Percentiles rank a stretch among this genome's conserved stretches.
Evolutionary conservation across 1,140 invertebrate genomes (phyloP).

Genomic region (Branchinecta lynchi): DNA sequence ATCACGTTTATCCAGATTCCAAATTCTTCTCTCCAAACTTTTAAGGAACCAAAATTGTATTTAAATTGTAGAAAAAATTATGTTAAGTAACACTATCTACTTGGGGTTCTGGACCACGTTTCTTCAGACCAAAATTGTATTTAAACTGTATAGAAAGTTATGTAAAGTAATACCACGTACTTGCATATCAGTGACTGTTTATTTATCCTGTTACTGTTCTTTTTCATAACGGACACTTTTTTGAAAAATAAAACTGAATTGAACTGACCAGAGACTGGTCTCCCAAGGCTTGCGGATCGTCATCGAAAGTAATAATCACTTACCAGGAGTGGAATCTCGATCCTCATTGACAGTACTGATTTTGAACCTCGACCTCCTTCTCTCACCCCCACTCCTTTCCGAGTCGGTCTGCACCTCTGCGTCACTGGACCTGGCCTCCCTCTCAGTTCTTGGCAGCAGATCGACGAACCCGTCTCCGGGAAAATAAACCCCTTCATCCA

Average conservation of each 20-base stretch:
- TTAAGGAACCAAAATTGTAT: too few species aligned
- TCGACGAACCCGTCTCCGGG: background rate
- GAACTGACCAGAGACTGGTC: background rate
- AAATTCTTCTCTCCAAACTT: too few species aligned
- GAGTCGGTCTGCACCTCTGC: background rate
- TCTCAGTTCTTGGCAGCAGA: background rate
- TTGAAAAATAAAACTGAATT: background rate
- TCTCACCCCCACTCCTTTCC: background rate
- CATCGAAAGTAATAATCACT: background rate
- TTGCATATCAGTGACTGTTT: background rate
- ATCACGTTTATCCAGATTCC: too few species aligned
- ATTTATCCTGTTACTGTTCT: background rate
- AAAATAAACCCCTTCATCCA: background rate
- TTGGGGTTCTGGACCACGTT: too few species aligned
- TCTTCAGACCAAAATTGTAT: too few species aligned
- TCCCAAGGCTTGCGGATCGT: background rate
- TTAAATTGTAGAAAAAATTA: too few species aligned
- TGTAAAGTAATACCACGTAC: background rate
- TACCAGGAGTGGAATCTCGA: background rate
- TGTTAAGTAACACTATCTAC: too few species aligned
- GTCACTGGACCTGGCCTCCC: background rate
- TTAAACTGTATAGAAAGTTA: too few species aligned
- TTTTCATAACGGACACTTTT: background rate
- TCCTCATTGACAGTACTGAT: background rate
- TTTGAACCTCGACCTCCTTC: background rate